Percentiles rank a stretch among this genome's conserved stretches.
Evolutionary conservation across 2,888 invertebrate genomes (phyloP).

Genomic region (Malachius bipustulatus): DNA sequence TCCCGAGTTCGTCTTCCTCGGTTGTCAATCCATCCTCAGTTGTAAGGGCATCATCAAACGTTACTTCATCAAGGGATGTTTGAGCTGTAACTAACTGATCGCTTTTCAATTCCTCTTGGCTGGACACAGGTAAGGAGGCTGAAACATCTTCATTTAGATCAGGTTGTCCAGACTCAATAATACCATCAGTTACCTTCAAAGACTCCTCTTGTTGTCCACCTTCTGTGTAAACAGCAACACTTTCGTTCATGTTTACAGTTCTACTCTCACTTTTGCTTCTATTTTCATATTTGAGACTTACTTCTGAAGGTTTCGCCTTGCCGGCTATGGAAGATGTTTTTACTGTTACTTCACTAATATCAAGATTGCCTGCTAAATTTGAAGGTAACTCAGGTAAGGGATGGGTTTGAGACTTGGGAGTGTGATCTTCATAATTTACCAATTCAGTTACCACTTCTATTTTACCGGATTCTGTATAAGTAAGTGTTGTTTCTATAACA

Average conservation of each 20-base stretch:
- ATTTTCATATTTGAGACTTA: too few species aligned
- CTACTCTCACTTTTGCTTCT: constrained; percentile 1
- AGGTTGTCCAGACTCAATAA: neutral
- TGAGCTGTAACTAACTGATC: too few species aligned
- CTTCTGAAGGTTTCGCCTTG: too few species aligned
- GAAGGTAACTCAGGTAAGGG: neutral
- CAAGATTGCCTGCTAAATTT: too few species aligned
- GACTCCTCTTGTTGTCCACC: neutral
- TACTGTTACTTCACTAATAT: neutral
- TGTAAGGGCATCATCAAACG: too few species aligned
- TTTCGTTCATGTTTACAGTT: constrained; percentile 1
- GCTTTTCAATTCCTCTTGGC: too few species aligned
- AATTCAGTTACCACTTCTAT: constrained; percentile 30
- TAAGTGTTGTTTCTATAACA: constrained; percentile 31
- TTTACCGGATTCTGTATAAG: constrained; percentile 30
- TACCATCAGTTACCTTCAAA: neutral
- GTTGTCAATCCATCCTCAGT: too few species aligned
- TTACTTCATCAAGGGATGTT: too few species aligned
- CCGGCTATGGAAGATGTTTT: neutral
- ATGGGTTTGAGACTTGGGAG: neutral
- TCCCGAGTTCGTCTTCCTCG: too few species aligned
- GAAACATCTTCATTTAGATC: constrained; percentile 3
- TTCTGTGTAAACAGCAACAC: neutral
- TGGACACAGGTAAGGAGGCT: neutral
- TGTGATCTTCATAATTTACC: neutral